These are phyloP conservation scores for Brachionus rubens DNA, from an alignment of 1,140 invertebrate species.

Conservation along the genomic window DNA sequence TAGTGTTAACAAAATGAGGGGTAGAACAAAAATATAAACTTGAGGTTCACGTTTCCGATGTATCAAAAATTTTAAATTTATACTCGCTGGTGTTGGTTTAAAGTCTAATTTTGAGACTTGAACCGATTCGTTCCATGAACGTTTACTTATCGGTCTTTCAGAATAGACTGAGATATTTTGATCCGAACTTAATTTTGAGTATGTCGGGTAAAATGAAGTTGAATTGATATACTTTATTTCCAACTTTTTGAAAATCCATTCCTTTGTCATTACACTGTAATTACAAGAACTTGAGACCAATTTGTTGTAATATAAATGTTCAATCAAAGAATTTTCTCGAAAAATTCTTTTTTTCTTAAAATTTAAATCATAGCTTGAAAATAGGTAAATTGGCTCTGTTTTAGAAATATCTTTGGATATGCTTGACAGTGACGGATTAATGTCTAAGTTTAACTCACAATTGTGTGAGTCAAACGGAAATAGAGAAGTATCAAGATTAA, in stretches of 20 bases:
- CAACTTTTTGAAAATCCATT: slow-evolving; percentile 40
- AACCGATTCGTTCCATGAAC: too few relatives aligned
- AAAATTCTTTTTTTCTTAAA: background rate
- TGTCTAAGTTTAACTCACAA: slow-evolving; percentile 9
- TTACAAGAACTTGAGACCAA: background rate
- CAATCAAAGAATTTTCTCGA: background rate
- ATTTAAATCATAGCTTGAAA: background rate
- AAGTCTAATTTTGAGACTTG: background rate
- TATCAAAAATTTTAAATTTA: slow-evolving; percentile 37
- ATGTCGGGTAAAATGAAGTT: too few relatives aligned
- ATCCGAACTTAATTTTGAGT: background rate
- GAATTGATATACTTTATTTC: slow-evolving; percentile 30
- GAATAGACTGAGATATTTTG: background rate
- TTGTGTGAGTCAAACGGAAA: slow-evolving; percentile 36
- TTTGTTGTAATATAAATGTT: background rate
- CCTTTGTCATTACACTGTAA: slow-evolving; percentile 9
- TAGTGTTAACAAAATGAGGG: slow-evolving; percentile 26
- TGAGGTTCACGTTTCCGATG: slow-evolving; percentile 38
- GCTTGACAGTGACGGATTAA: background rate
- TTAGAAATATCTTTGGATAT: background rate
- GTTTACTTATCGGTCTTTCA: background rate
- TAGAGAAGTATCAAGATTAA: background rate
- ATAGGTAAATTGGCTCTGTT: background rate
- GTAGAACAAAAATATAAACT: slow-evolving; percentile 31
- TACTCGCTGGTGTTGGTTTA: background rate